phyloP scores from a whole-genome alignment of 2,797 vertebrate genomes.

The Helostoma temminkii region DNA sequence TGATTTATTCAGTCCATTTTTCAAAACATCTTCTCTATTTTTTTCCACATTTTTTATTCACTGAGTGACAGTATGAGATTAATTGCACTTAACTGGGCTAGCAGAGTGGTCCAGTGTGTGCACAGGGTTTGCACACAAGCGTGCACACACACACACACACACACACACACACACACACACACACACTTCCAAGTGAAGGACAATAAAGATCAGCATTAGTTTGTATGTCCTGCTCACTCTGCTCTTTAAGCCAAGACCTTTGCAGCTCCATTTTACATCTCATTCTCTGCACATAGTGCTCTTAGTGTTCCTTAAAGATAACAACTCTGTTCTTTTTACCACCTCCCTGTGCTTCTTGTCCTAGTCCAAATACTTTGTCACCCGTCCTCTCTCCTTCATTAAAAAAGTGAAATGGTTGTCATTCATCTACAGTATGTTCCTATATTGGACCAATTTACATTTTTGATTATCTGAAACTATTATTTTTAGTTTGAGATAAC shows the following conservation, averaged over 20 bases:
- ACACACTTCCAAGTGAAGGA: slow-evolving; percentile 24
- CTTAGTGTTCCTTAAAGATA: slow-evolving; percentile 44
- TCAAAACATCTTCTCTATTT: slow-evolving; percentile 8
- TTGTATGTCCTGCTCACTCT: slow-evolving; percentile 25
- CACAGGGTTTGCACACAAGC: too few relatives aligned
- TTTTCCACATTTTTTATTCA: slow-evolving; percentile 12
- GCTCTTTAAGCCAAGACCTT: slow-evolving; percentile 34
- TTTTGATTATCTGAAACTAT: too few relatives aligned
- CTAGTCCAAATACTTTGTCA: too few relatives aligned
- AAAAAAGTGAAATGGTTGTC: too few relatives aligned
- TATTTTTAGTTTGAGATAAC: too few relatives aligned
- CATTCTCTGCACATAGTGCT: slow-evolving; percentile 46
- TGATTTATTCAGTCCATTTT: slow-evolving; percentile 71
- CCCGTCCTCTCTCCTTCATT: slow-evolving; percentile 3
- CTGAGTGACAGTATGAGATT: slow-evolving; percentile 65
- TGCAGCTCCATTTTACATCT: slow-evolving; percentile 27
- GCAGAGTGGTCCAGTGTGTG: slow-evolving; percentile 1
- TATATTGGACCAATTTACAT: too few relatives aligned
- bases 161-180: too few relatives aligned
- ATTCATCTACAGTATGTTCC: too few relatives aligned
- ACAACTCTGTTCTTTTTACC: slow-evolving; percentile 54
- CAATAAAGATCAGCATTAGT: slow-evolving; percentile 43
- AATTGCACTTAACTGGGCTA: slow-evolving; percentile 72
- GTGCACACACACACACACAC: too few relatives aligned
- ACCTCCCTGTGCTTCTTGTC: slow-evolving; percentile 22